Evolutionary conservation across 2,797 vertebrate species (phyloP).

Genomic region (Eospalax fontanierii): DNA sequence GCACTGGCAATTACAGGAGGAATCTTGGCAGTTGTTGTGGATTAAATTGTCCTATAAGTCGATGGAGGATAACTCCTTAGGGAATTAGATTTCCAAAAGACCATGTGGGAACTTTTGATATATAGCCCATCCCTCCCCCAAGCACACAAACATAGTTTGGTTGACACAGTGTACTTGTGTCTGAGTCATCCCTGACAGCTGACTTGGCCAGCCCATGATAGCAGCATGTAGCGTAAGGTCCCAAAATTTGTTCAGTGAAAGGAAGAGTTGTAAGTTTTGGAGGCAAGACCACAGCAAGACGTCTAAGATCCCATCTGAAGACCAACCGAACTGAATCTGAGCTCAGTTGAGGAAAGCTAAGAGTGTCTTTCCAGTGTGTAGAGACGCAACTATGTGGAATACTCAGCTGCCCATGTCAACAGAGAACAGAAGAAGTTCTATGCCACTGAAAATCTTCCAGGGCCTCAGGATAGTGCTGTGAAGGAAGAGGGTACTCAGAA

Average conservation of each 20-base stretch:
- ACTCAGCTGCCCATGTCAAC: background rate
- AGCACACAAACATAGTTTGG: background rate
- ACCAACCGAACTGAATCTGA: background rate
- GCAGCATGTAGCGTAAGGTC: background rate
- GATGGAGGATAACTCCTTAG: background rate
- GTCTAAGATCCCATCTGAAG: background rate
- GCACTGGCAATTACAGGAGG: background rate
- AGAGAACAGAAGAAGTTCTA: background rate
- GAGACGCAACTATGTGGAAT: background rate
- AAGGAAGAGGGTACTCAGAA: background rate
- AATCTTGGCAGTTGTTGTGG: background rate
- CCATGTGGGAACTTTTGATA: background rate
- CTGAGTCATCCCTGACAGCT: background rate
- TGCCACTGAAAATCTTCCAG: background rate
- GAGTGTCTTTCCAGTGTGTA: background rate
- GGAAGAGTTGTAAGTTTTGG: background rate
- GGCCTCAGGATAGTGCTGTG: background rate
- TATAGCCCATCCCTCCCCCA: accelerated
- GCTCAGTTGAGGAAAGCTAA: background rate
- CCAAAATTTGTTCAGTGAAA: background rate
- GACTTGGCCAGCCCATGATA: background rate
- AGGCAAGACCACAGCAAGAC: background rate
- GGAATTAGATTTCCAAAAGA: background rate
- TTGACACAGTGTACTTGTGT: background rate
- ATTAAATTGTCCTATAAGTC: no score